Evolutionary conservation across 2,888 invertebrate species (phyloP).

Genomic region (Blomia tropicalis): DNA sequence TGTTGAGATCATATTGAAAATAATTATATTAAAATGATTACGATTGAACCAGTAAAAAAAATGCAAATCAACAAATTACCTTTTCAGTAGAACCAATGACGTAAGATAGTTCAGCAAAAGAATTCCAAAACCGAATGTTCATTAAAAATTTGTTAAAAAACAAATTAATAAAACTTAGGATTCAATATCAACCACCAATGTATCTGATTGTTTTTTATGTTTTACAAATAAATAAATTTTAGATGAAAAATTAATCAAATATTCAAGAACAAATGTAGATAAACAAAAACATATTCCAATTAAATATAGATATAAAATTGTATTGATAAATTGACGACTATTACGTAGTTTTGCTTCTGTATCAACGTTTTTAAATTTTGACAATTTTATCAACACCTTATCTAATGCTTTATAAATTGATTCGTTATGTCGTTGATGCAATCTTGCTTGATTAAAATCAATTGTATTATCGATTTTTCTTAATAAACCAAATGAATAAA

Average conservation of each 20-base stretch:
- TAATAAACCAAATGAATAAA: background rate
- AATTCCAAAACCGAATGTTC: too few relatives aligned
- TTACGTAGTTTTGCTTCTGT: background rate
- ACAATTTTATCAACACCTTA: background rate
- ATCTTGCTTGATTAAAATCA: background rate
- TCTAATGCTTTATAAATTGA: background rate
- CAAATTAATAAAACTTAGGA: background rate
- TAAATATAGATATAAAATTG: background rate
- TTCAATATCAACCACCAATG: too few relatives aligned
- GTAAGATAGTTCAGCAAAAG: too few relatives aligned
- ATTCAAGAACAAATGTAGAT: background rate
- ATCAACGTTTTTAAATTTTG: too few relatives aligned
- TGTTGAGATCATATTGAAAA: too few relatives aligned
- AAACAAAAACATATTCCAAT: background rate
- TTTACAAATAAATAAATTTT: too few relatives aligned
- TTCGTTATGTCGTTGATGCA: background rate
- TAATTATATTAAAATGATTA: too few relatives aligned
- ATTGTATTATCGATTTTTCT: background rate
- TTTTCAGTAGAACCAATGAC: too few relatives aligned
- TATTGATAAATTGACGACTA: background rate
- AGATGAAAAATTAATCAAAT: background rate
- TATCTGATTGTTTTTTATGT: too few relatives aligned
- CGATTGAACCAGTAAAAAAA: too few relatives aligned
- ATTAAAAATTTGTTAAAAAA: too few relatives aligned
- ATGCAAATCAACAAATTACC: too few relatives aligned